Evolutionary conservation across 2,797 vertebrate species (phyloP), one percentile per base, ranked within the genome.

Genomic region (Chiroxiphia lanceolata): DNA sequence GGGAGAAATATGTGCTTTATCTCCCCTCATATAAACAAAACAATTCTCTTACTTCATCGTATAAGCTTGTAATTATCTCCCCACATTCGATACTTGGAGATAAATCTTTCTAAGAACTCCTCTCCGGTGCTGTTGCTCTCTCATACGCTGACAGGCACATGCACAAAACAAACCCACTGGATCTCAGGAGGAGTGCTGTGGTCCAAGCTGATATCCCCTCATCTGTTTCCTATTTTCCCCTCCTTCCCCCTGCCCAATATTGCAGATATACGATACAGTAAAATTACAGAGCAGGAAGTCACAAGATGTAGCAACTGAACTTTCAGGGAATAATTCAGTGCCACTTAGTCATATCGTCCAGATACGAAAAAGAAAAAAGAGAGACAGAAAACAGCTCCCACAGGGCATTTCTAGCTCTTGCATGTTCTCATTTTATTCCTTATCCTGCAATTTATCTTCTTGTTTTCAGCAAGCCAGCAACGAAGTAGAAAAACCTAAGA

Each of bases 151-250:
- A 75, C 61, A 94, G 67, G 53, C 91, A 47, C 50, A 23, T 65
- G 44, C 76, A 83, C 53, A 65, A 48, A 78, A 69, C 38, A 86
- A 88, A 87, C 54, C 69, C 65, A 10, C 2, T 29, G 51, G 69
- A 81, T 65, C 42, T 80, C 69, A 31, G 16, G 69, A 79, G 31
- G 0, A 51, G 68, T 40, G 33, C 63, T 70, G 0, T 18, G 67
- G 83, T 64, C 68, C 56, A 48, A 80, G 75, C 69, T 83, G 87
- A 56, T 86, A 88, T 54, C 74, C 78, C 57, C 7, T 53, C 80
- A 88, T 93, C 91, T 96, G 89, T 67, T 94, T 96, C 48, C 51
- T 80, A 82, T 96, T 96, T 88, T 36, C 40, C 26, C 26, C 60
- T 83, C 75, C 42, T 84, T 90, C 33, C 31, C 69, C 76, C 42